Percentiles rank a stretch among this genome's conserved stretches.
These are phyloP conservation scores for Drosophila diplacantha DNA, from an alignment of 2,888 invertebrate genomes.

Conservation along the genomic window DNA sequence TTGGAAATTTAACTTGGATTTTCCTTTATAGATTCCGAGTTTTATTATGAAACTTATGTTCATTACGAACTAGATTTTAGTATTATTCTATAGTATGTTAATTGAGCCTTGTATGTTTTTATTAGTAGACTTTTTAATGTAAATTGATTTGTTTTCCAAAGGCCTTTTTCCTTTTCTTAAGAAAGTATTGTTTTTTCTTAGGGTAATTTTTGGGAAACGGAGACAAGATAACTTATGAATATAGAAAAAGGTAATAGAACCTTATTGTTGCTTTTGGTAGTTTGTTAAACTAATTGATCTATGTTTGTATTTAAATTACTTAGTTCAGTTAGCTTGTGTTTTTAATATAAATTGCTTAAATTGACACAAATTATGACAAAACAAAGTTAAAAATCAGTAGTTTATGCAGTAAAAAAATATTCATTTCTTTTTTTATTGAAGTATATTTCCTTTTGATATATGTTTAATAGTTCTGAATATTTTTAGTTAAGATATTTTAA, in stretches of 20 bases:
- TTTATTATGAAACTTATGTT: background rate
- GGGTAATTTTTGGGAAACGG: too few species aligned
- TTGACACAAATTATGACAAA: background rate
- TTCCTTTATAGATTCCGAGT: background rate
- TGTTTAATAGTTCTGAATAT: too few species aligned
- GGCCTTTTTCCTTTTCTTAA: too few species aligned
- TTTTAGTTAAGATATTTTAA: too few species aligned
- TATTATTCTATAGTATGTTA: background rate
- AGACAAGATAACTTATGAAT: too few species aligned
- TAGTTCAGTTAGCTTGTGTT: background rate
- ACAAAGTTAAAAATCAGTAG: too few species aligned
- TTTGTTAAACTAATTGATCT: fast-evolving
- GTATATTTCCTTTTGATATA: too few species aligned
- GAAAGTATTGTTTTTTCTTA: too few species aligned
- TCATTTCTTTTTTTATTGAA: too few species aligned
- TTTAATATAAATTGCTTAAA: background rate
- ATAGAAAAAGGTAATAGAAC: too few species aligned
- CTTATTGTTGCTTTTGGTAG: too few species aligned
- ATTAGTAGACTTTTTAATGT: background rate
- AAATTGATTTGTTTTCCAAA: background rate
- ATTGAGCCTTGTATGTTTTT: background rate
- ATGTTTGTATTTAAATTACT: background rate
- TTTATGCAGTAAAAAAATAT: too few species aligned
- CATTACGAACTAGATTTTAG: background rate
- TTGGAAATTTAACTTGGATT: background rate